Evolutionary conservation across 2,797 vertebrate genomes (phyloP), one percentile per base, ranked within the genome.

Genomic region (Chaunax sp.): DNA sequence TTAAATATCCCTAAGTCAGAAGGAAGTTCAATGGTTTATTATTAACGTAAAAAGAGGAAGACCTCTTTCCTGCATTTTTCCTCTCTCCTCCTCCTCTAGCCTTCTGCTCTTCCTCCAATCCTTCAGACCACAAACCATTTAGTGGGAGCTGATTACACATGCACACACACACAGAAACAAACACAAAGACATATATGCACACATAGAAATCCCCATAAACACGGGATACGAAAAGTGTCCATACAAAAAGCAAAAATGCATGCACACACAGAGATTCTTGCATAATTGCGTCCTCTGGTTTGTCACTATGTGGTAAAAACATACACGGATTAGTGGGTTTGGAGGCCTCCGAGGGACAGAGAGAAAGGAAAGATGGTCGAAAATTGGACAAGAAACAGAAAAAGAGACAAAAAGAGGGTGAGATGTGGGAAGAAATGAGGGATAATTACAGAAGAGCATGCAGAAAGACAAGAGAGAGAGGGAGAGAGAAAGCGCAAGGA

Each of bases 291-390:
- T 81, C 75, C 62, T 72, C 62, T 77, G 60, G 45, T 83, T 87
- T 87, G 68, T 84, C 75, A 71, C 67, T 46, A 72, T 78, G 71
- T 40, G 69, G 81, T 64, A 69, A 82, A 85, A 89, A 84, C 58
- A 80, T 66, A 60, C 25, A 61, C 60, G 51, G 67, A 80, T 82
- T 80, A 70, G 16, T 69, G 59, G 49, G 55, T 82, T 75, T 69
- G 56, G 50, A 61, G 67, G 81, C 68, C 70, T 71, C 10, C 1
- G 40, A 57, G 71, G 50, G 47, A 63, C 4, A 53, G 20, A 35
- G 33, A 35, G 33, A 35, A 30, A 35, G 33, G 33, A 35, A 35
- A 35, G 33, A 35, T 8, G 33, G 33, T 35, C 10, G 2, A 35
- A 35, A 10, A 35, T 35, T 35, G 12, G 10, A 35, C 10, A 35